These are phyloP conservation scores for Formica exsecta DNA, from an alignment of 1,140 invertebrate genomes.

Conservation along the genomic window DNA sequence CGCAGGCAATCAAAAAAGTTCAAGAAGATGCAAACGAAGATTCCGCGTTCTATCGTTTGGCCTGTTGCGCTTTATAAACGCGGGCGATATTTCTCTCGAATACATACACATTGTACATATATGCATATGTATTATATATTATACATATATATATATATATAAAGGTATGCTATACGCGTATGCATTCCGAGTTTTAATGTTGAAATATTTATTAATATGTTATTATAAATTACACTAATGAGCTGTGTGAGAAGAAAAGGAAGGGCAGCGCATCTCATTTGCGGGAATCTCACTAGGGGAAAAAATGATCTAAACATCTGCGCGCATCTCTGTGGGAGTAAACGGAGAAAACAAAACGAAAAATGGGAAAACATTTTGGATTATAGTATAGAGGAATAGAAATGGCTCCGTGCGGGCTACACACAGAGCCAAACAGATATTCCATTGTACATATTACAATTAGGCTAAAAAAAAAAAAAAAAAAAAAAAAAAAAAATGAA, in stretches of 20 bases:
- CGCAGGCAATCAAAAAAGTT: background rate
- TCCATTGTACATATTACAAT: conserved; percentile 77
- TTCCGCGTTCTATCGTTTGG: background rate
- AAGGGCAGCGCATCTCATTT: conserved; percentile 22
- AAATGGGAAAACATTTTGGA: conserved; percentile 55
- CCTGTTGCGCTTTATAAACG: background rate
- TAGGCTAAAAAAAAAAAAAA: conserved; percentile 73
- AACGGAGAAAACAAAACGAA: conserved; percentile 43
- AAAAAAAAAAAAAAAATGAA: conserved; percentile 73
- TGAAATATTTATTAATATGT: conserved; percentile 76
- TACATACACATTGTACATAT: background rate
- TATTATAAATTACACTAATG: conserved; percentile 76
- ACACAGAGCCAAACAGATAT: conserved; percentile 58
- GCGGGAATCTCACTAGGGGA: background rate
- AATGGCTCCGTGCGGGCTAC: conserved; percentile 7
- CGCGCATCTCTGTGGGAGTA: background rate
- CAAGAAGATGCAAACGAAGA: background rate
- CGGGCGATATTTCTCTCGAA: background rate
- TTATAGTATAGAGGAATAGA: conserved; percentile 61
- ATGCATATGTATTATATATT: conserved; percentile 4
- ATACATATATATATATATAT: background rate
- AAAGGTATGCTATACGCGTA: conserved; percentile 42
- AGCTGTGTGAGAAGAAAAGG: conserved; percentile 58
- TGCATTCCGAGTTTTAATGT: conserved; percentile 59
- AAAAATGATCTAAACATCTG: conserved; percentile 45